Conservation (phyloP, 2,113 vertebrate species). For the Myrmecobius fasciatus region DNA sequence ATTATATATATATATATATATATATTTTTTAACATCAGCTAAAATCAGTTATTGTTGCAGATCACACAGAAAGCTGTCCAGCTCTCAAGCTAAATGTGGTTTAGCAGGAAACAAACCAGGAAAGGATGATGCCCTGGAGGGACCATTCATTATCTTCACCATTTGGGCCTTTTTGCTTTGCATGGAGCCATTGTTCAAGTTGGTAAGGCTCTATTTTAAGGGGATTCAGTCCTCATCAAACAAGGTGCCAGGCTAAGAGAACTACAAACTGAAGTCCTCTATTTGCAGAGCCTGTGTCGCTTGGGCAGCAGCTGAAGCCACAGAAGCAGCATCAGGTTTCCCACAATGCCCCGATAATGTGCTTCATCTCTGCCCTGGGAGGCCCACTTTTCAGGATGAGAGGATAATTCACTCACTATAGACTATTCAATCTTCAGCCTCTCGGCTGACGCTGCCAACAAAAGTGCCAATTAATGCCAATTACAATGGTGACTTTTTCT, state of each 20-base stretch:
- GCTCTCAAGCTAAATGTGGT: conserved; percentile 47
- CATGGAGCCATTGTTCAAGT: neutral
- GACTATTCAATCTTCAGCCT: conserved; percentile 77
- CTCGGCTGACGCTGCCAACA: conserved; percentile 75
- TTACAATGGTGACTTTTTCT: conserved; percentile 81
- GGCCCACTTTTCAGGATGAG: conserved; percentile 69
- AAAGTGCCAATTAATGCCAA: conserved; percentile 81
- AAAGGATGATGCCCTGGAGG: neutral
- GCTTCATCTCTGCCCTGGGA: conserved; percentile 71
- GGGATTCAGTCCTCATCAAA: conserved; percentile 24
- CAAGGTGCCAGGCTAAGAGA: conserved; percentile 35
- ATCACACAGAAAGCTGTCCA: conserved; percentile 52
- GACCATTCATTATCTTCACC: conserved; percentile 47
- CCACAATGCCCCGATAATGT: conserved; percentile 45
- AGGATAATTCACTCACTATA: conserved; percentile 74
- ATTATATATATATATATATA: no score
- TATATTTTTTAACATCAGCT: conserved; percentile 63
- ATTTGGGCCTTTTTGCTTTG: neutral
- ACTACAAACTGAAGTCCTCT: conserved; percentile 22
- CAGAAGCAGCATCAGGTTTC: conserved; percentile 15
- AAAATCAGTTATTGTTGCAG: conserved; percentile 67
- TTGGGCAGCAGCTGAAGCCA: neutral
- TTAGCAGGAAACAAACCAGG: conserved; percentile 53
- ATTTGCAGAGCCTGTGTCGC: neutral
- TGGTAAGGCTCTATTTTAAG: conserved; percentile 47